These are phyloP conservation scores for Pseudorhiza aurosa DNA, from an alignment of 30 jellyfish, hydroid and myxozoan species.

Conservation along the genomic window DNA sequence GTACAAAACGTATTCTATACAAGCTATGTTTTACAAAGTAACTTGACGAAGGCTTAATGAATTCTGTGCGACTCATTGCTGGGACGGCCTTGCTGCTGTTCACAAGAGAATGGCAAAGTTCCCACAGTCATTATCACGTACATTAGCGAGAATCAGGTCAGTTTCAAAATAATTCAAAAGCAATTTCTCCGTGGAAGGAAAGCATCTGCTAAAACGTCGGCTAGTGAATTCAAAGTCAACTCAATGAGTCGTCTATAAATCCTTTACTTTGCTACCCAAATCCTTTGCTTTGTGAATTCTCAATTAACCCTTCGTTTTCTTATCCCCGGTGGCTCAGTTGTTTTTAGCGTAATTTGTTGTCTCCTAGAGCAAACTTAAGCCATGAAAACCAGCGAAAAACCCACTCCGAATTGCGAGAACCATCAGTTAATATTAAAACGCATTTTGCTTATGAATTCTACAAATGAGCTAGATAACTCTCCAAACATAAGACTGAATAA, in stretches of 20 bases:
- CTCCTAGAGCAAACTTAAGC: slow-evolving; percentile 1
- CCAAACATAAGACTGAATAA: background rate
- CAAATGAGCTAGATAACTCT: background rate
- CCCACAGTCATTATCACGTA: background rate
- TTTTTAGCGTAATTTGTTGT: background rate
- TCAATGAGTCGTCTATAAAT: background rate
- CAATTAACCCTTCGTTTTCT: slow-evolving; percentile 12
- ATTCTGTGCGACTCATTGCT: background rate
- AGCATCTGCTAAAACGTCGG: background rate
- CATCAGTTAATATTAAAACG: background rate
- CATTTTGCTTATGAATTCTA: background rate
- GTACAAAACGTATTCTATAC: no score
- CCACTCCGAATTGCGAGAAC: background rate
- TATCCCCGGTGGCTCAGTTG: slow-evolving; percentile 23
- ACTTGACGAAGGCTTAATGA: background rate
- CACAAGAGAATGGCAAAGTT: background rate
- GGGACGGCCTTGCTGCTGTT: background rate
- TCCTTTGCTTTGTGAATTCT: background rate
- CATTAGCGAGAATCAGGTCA: background rate
- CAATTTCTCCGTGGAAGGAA: no score
- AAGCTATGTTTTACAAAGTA: no score
- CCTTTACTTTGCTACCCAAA: background rate
- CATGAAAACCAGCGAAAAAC: background rate
- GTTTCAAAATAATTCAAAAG: background rate
- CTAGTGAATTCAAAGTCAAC: background rate